Evolutionary conservation across 2,113 vertebrate genomes (phyloP).

Genomic region (Pardalotus punctatus): DNA sequence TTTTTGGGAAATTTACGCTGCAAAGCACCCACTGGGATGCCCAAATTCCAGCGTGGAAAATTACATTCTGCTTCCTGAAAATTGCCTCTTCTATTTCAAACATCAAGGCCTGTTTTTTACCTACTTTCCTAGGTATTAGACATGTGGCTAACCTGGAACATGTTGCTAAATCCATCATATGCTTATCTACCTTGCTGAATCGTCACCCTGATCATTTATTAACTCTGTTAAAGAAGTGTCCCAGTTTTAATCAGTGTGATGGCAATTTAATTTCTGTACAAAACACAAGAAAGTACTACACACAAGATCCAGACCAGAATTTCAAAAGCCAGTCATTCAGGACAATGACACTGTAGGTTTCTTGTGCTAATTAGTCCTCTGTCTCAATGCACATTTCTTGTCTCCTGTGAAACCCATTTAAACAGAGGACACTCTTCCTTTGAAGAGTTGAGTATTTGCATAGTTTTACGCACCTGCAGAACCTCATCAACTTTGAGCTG

Average conservation of each 20-base stretch:
- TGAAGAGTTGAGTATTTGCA: background rate
- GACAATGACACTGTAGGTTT: background rate
- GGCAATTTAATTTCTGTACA: background rate
- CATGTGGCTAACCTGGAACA: background rate
- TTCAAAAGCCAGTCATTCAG: background rate
- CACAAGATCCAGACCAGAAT: background rate
- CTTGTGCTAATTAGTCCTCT: background rate
- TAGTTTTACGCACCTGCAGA: background rate
- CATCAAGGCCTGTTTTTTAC: background rate
- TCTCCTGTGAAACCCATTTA: background rate
- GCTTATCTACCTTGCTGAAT: conserved; percentile 12
- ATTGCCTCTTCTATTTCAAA: background rate
- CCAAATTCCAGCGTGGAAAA: background rate
- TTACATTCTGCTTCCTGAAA: background rate
- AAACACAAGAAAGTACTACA: background rate
- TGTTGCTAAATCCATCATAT: conserved; percentile 6
- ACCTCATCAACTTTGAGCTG: background rate
- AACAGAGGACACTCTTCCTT: background rate
- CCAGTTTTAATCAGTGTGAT: background rate
- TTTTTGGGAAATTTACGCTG: background rate
- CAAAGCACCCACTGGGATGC: background rate
- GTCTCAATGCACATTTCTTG: background rate
- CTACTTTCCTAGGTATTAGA: background rate
- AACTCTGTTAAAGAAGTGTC: background rate
- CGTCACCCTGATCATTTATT: background rate